Conservation (phyloP, 2,888 invertebrate genomes). For the Philhelius pedissequus region DNA sequence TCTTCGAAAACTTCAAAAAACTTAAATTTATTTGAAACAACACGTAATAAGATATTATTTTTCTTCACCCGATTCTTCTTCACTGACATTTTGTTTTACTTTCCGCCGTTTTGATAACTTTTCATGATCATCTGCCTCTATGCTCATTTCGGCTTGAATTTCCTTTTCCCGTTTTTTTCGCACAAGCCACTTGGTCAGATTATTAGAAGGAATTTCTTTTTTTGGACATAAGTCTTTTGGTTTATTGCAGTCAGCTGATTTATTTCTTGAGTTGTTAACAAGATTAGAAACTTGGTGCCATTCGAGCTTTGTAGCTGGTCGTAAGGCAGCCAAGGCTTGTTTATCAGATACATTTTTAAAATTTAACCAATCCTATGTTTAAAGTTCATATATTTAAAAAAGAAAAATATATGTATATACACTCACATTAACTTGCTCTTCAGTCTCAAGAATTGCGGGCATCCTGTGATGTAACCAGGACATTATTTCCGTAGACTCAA, state of each 20-base stretch:
- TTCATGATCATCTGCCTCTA: not conserved
- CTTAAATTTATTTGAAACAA: not conserved
- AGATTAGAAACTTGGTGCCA: conserved; percentile 86
- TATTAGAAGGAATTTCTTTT: conserved; percentile 53
- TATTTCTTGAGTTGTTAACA: conserved; percentile 87
- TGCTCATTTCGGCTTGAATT: conserved; percentile 24
- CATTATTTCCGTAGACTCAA: conserved; percentile 84
- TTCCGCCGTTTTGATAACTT: conserved; percentile 30
- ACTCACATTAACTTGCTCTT: conserved; percentile 82
- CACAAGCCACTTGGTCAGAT: conserved; percentile 74
- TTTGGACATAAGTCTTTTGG: conserved; percentile 73
- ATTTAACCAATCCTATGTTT: conserved; percentile 84
- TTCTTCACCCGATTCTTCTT: conserved; percentile 29
- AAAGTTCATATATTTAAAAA: not conserved
- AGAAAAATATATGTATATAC: not conserved
- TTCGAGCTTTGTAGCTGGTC: conserved; percentile 80
- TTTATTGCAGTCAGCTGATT: conserved; percentile 82
- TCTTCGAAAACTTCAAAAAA: not conserved
- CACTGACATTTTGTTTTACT: conserved; percentile 27
- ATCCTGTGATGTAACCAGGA: conserved; percentile 89
- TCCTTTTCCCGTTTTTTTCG: conserved; percentile 67
- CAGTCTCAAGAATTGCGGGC: conserved; percentile 87
- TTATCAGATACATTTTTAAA: conserved; percentile 80
- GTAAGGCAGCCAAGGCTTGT: conserved; percentile 79
- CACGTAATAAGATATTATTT: not conserved